A percentile compares a stretch with the other conserved stretches of the same genome.
These are phyloP conservation scores for Ceyx cyanopectus DNA, from an alignment of 2,113 vertebrate species.

Conservation along the genomic window DNA sequence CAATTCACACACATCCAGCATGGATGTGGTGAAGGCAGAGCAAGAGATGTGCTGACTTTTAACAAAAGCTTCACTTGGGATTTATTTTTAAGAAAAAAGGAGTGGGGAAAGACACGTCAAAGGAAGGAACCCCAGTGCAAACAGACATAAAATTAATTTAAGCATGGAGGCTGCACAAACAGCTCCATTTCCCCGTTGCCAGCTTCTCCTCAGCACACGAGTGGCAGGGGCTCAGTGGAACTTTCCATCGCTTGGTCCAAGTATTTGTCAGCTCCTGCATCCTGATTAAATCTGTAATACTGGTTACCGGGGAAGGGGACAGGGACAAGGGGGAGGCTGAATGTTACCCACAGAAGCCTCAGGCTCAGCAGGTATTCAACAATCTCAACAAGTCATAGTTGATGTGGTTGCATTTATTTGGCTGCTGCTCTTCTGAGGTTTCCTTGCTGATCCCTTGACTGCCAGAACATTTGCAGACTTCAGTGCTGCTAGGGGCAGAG, in stretches of 20 bases:
- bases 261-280: slow-evolving; percentile 69
- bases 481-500: fast-evolving
- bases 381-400: fast-evolving
- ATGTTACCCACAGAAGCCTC: background rate
- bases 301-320: background rate
- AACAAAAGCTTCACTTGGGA: background rate
- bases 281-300: slow-evolving; percentile 68
- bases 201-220: slow-evolving; percentile 16
- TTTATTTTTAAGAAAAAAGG: background rate
- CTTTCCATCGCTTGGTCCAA: slow-evolving; percentile 73
- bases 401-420: background rate
- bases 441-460: fast-evolving
- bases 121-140: background rate
- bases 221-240: slow-evolving; percentile 47
- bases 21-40: background rate
- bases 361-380: fast-evolving
- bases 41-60: background rate
- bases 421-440: background rate
- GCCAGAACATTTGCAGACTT: background rate
- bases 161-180: background rate
- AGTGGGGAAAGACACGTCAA: background rate
- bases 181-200: background rate
- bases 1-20: background rate
- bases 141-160: slow-evolving; percentile 29
- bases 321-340: background rate